Evolutionary conservation across 2,888 invertebrate species (phyloP), one percentile per base, ranked within the genome.

Genomic region (Chymomyza procnemis): DNA sequence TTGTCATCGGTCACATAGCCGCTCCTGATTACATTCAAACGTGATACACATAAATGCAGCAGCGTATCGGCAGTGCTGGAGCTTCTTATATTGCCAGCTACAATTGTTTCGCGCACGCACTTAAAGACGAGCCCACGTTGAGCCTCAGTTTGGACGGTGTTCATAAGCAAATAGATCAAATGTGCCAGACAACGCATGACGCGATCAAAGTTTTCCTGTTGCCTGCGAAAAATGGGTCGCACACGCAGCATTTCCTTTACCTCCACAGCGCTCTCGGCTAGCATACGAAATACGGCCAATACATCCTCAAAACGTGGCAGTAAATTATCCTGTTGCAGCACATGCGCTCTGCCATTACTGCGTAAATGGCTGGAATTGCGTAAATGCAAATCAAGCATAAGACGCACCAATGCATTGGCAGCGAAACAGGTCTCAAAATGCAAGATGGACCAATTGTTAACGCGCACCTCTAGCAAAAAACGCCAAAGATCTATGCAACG

Each of bases 401-500:
- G 93, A 79, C 96, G 93, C 70, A 97, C 95, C 62, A 97, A 92
- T 21, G 97, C 96, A 92, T 96, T 95, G 67, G 96, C 96, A 63
- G 96, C 90, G 91, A 96, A 97, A 89, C 96, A 95, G 56, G 97
- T 96, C 91, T 97, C 97, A 69, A 94, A 93, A 89, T 93, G 93
- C 69, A 95, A 92, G 89, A 95, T 93, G 61, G 96, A 94, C 92
- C 96, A 96, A 89, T 94, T 95, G 83, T 93, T 93, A 16, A 97
- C 94, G 75, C 97, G 93, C 72, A 97, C 93, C 90, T 95, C 94
- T 65, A 97, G 92, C 62, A 96, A 95, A 91, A 96, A 94, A 69
- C 93, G 93, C 97, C 97, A 98, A 65, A 97, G 92, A 90, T 96
- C 96, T 74, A 97, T 94, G 91, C 97, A 97, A 73, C 95, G 93